Conservation (phyloP, 2,113 vertebrate genomes). For the Athene noctua region DNA sequence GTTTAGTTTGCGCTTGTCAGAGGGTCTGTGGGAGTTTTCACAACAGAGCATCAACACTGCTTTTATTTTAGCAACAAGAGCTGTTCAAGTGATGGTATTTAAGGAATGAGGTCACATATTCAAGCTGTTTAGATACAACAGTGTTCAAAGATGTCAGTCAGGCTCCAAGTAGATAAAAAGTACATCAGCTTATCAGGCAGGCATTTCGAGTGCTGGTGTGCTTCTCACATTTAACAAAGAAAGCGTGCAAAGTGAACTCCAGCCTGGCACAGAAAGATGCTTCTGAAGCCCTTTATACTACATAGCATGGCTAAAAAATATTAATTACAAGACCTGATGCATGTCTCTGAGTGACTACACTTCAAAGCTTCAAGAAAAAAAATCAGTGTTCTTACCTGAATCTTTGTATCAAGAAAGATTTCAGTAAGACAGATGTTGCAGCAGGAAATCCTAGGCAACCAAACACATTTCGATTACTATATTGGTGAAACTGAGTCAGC, state of each 20-base stretch:
- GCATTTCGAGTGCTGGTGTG: not conserved
- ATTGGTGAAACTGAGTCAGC: not conserved
- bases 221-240: not conserved
- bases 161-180: conserved; percentile 50
- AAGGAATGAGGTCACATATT: conserved; percentile 70
- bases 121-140: conserved; percentile 61
- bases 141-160: conserved; percentile 54
- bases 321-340: not conserved
- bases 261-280: not conserved
- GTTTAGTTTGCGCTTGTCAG: not conserved
- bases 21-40: conserved; percentile 34
- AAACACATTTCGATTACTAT: not conserved
- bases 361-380: not conserved
- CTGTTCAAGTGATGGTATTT: conserved; percentile 67
- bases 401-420: not conserved
- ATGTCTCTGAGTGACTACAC: not conserved
- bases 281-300: not conserved
- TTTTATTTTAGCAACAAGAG: conserved; percentile 66
- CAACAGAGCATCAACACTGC: conserved; percentile 16
- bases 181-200: conserved; percentile 12
- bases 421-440: not conserved
- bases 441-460: not conserved
- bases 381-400: not conserved
- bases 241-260: not conserved
- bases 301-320: not conserved